Evolutionary conservation across 2,113 vertebrate species (phyloP).

Genomic region (Mastomys natalensis): DNA sequence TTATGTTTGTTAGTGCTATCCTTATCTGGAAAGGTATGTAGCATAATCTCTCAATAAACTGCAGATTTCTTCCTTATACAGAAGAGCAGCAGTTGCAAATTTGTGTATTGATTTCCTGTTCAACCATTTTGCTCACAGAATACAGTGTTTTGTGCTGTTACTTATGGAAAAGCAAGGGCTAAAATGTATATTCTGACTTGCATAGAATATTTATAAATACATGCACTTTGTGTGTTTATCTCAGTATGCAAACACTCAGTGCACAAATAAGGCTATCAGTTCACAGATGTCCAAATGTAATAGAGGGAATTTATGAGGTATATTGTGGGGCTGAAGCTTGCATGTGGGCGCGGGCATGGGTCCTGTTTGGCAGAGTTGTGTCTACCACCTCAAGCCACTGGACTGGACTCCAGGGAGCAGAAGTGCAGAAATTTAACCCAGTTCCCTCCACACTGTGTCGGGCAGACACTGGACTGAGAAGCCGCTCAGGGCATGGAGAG

Average conservation of each 20-base stretch:
- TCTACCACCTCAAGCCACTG: too few relatives aligned
- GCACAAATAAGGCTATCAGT: background rate
- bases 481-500: too few relatives aligned
- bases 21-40: constrained; percentile 51
- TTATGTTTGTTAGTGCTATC: constrained; percentile 35
- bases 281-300: background rate
- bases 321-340: too few relatives aligned
- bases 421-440: too few relatives aligned
- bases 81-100: constrained; percentile 53
- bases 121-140: background rate
- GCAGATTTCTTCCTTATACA: constrained; percentile 12
- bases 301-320: background rate
- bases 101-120: constrained; percentile 23
- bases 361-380: too few relatives aligned
- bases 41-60: constrained; percentile 67
- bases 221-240: background rate
- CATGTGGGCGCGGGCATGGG: too few relatives aligned
- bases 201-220: background rate
- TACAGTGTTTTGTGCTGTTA: constrained; percentile 31
- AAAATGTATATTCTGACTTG: constrained; percentile 20
- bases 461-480: too few relatives aligned
- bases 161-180: background rate
- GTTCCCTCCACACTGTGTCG: too few relatives aligned
- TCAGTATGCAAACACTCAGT: background rate
- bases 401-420: too few relatives aligned